These are phyloP conservation scores for Dicyrtomina minuta DNA, from an alignment of 2,888 invertebrate genomes.

Conservation along the genomic window DNA sequence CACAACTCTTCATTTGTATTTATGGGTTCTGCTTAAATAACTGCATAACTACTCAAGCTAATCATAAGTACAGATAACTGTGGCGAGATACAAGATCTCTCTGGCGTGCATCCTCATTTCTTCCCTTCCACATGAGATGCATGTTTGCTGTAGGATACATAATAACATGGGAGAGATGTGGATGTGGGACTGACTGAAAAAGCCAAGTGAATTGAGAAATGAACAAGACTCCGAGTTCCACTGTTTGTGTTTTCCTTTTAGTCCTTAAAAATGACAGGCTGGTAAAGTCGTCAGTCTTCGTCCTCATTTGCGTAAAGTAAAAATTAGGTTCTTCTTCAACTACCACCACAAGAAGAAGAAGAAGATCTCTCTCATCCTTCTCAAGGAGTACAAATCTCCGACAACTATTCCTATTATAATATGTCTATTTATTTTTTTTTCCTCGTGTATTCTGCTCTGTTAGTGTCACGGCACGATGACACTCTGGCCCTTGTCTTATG, in stretches of 20 bases:
- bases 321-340: conserved; percentile 25
- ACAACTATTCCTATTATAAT: background rate
- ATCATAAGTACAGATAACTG: too few species aligned
- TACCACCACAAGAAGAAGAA: background rate
- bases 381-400: conserved; percentile 10
- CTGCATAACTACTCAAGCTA: too few species aligned
- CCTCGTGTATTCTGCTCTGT: background rate
- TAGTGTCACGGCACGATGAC: too few species aligned
- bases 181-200: too few species aligned
- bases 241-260: conserved; percentile 31
- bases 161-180: too few species aligned
- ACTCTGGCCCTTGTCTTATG: background rate
- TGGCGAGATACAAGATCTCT: too few species aligned
- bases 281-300: conserved; percentile 33
- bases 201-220: conserved; percentile 28
- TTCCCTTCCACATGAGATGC: too few species aligned
- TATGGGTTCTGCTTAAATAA: too few species aligned
- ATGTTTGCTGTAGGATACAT: too few species aligned
- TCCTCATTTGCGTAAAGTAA: conserved; percentile 34
- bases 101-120: too few species aligned
- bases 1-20: too few species aligned
- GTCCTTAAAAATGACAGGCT: conserved; percentile 33
- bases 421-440: background rate
- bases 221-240: conserved; percentile 26
- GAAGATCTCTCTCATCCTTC: conserved; percentile 9